Percentiles rank a stretch among this genome's conserved stretches.
phyloP scores from a whole-genome alignment of 2,113 vertebrate genomes.

The Sphyrna mokarran region DNA sequence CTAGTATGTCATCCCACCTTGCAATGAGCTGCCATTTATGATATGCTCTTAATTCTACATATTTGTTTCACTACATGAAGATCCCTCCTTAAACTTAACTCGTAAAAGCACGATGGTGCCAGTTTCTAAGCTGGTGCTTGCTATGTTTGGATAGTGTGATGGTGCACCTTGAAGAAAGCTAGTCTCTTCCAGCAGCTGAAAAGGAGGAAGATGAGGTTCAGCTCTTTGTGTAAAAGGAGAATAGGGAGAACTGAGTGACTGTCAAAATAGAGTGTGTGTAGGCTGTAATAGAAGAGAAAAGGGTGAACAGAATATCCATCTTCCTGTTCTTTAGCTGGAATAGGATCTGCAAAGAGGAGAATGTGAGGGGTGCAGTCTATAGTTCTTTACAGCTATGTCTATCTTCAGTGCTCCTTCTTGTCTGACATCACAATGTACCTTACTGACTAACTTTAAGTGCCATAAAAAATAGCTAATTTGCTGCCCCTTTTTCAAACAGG shows the following conservation, averaged over 20 bases:
- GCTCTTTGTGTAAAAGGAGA: background rate
- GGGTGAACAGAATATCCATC: background rate
- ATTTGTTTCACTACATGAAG: background rate
- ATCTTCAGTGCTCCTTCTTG: background rate
- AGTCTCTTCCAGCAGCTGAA: too few species aligned
- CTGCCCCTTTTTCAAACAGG: background rate
- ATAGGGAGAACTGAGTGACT: background rate
- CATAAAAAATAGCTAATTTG: background rate
- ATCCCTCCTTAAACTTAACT: background rate
- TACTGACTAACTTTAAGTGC: background rate
- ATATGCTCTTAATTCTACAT: background rate
- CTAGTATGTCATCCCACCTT: background rate
- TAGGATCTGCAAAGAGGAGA: background rate
- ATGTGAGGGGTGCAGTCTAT: background rate
- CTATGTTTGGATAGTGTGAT: background rate
- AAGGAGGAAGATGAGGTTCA: too few species aligned
- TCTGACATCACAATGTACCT: background rate
- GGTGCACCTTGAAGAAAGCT: too few species aligned
- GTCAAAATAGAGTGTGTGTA: background rate
- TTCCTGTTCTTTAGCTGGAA: background rate
- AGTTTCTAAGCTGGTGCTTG: background rate
- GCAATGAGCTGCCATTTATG: background rate
- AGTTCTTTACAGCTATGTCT: background rate
- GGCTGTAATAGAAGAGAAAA: background rate
- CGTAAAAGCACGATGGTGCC: background rate